Percentiles rank a stretch among this genome's conserved stretches.
Conservation (phyloP, 2,888 invertebrate species). For the Apamea monoglypha region DNA sequence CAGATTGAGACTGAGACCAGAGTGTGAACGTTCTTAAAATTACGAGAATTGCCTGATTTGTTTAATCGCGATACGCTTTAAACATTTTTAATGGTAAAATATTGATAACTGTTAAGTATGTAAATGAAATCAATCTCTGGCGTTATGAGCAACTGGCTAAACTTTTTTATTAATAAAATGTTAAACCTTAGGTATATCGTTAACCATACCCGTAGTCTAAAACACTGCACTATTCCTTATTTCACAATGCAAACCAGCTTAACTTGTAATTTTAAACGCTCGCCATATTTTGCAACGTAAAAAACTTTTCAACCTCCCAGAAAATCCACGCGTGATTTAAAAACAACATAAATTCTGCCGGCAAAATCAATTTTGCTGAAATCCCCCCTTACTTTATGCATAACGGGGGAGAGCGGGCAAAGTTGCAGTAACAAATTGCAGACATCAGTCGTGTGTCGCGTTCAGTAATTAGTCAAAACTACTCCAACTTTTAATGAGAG, state of each 20-base stretch:
- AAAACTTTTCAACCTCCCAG: slow-evolving; percentile 26
- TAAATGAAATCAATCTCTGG: neutral
- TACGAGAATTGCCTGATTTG: neutral
- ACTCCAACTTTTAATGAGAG: slow-evolving; percentile 77
- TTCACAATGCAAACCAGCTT: neutral
- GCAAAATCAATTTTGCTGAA: slow-evolving; percentile 61
- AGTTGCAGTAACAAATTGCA: slow-evolving; percentile 74
- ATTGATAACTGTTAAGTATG: neutral
- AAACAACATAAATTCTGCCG: slow-evolving; percentile 59
- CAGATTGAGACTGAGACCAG: too few relatives aligned
- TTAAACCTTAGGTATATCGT: neutral
- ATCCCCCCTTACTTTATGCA: slow-evolving; percentile 52
- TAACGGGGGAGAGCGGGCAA: slow-evolving; percentile 52
- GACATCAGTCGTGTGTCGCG: slow-evolving; percentile 74
- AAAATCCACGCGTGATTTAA: slow-evolving; percentile 43
- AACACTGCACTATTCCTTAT: neutral
- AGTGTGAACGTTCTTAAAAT: too few relatives aligned
- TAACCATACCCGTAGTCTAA: neutral
- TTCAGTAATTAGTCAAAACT: slow-evolving; percentile 77
- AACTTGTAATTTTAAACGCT: slow-evolving; percentile 6
- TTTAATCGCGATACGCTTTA: neutral
- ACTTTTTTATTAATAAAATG: neutral
- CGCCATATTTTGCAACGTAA: slow-evolving; percentile 16
- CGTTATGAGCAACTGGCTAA: neutral
- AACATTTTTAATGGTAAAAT: neutral